Evolutionary conservation across 2,113 vertebrate genomes (phyloP).

Genomic region (Pelvicachromis taeniatus): DNA sequence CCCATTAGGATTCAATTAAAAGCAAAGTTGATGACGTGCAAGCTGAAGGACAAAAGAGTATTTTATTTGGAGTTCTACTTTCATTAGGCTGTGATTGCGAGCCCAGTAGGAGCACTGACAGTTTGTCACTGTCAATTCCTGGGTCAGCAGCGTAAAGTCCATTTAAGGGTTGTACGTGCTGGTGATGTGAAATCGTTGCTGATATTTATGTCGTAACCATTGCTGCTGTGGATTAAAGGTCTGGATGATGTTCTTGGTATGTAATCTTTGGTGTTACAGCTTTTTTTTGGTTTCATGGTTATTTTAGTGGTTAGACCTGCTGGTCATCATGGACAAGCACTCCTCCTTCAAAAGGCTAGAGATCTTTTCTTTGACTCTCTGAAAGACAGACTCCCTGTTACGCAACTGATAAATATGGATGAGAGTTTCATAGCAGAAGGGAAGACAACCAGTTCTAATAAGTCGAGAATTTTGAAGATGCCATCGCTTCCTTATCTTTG

Average conservation of each 20-base stretch:
- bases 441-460: slow-evolving; percentile 13
- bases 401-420: slow-evolving; percentile 54
- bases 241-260: neutral
- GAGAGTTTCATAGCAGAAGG: slow-evolving; percentile 21
- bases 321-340: neutral
- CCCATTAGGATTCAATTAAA: slow-evolving; percentile 63
- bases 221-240: neutral
- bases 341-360: slow-evolving; percentile 2
- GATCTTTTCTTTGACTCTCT: slow-evolving; percentile 11
- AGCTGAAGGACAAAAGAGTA: slow-evolving; percentile 34
- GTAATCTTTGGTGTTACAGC: neutral
- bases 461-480: slow-evolving; percentile 23
- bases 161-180: neutral
- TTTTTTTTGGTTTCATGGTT: neutral
- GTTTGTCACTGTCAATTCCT: neutral
- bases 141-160: neutral
- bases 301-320: neutral
- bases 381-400: slow-evolving; percentile 13
- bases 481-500: neutral
- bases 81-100: neutral
- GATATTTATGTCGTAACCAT: neutral
- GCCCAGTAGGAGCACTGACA: neutral
- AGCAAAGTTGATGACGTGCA: slow-evolving; percentile 50
- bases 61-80: slow-evolving; percentile 32
- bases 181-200: neutral